Evolutionary conservation across 2,797 vertebrate species (phyloP).

Genomic region (Bothrops alternatus): DNA sequence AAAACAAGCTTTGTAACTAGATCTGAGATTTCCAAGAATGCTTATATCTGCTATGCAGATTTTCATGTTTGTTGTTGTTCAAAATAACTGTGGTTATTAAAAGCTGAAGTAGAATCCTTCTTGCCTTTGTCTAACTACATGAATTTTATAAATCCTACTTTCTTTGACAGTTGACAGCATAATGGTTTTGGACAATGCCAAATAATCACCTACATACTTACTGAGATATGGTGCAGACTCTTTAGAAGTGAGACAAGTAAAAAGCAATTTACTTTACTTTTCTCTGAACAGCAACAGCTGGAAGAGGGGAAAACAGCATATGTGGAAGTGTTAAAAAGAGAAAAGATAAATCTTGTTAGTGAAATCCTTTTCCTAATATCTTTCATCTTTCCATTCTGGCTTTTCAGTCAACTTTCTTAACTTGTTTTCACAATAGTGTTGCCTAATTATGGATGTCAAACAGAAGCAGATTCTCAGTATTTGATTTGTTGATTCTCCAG

Average conservation of each 20-base stretch:
- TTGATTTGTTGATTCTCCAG: neutral
- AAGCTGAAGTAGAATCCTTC: constrained; percentile 57
- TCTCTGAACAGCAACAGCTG: constrained; percentile 57
- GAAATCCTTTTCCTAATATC: constrained; percentile 20
- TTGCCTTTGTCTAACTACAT: constrained; percentile 65
- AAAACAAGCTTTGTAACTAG: constrained; percentile 58
- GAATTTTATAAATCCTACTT: constrained; percentile 67
- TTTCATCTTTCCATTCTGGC: constrained; percentile 31
- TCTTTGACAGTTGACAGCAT: constrained; percentile 61
- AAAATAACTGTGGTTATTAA: constrained; percentile 55
- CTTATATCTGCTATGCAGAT: constrained; percentile 58
- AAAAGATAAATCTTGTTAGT: constrained; percentile 57
- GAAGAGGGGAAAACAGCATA: constrained; percentile 43
- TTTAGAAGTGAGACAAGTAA: constrained; percentile 61
- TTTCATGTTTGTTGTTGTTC: constrained; percentile 58
- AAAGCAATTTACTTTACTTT: constrained; percentile 59
- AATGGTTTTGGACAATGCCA: constrained; percentile 62
- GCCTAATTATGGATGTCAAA: constrained; percentile 10
- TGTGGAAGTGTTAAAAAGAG: neutral
- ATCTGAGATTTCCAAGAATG: constrained; percentile 59
- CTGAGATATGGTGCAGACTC: constrained; percentile 40
- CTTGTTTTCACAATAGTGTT: constrained; percentile 30
- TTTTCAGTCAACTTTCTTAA: constrained; percentile 45
- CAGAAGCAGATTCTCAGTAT: neutral
- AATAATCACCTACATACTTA: constrained; percentile 64